These are phyloP conservation scores for Drosophila limbata DNA, from an alignment of 2,888 invertebrate genomes.

Conservation along the genomic window DNA sequence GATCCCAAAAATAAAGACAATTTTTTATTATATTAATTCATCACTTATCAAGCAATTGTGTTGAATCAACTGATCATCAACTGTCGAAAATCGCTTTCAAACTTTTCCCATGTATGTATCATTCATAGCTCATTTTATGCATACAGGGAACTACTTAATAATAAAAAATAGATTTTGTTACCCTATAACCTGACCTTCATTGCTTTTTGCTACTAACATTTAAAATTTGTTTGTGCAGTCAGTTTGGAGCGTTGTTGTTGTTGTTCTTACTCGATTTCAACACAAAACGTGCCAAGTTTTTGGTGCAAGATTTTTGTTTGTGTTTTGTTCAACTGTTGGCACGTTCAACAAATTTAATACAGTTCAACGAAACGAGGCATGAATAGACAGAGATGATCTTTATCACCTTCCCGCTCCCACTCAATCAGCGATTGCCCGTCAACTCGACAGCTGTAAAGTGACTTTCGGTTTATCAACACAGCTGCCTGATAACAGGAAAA, in stretches of 20 bases:
- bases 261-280: slow-evolving; percentile 67
- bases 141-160: slow-evolving; percentile 7
- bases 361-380: slow-evolving; percentile 56
- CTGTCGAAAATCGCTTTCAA: no score
- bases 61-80: no score
- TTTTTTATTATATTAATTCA: no score
- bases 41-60: no score
- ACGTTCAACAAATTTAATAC: slow-evolving; percentile 70
- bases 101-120: background rate
- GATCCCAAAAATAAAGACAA: no score
- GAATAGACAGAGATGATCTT: slow-evolving; percentile 17
- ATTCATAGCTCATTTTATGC: background rate
- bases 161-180: slow-evolving; percentile 38
- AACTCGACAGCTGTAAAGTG: slow-evolving; percentile 1
- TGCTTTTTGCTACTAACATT: slow-evolving; percentile 70
- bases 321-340: slow-evolving; percentile 43
- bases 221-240: slow-evolving; percentile 64
- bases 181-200: slow-evolving; percentile 72
- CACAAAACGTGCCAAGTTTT: slow-evolving; percentile 74
- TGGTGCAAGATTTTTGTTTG: slow-evolving; percentile 25
- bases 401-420: slow-evolving; percentile 6
- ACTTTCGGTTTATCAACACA: slow-evolving; percentile 31
- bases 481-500: slow-evolving; percentile 33
- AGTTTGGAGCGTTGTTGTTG: slow-evolving; percentile 8
- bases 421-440: slow-evolving; percentile 15